Percentiles rank a stretch among this genome's conserved stretches.
phyloP scores from a whole-genome alignment of 64 coral and sea anemone genomes.

The Montipora capricornis region DNA sequence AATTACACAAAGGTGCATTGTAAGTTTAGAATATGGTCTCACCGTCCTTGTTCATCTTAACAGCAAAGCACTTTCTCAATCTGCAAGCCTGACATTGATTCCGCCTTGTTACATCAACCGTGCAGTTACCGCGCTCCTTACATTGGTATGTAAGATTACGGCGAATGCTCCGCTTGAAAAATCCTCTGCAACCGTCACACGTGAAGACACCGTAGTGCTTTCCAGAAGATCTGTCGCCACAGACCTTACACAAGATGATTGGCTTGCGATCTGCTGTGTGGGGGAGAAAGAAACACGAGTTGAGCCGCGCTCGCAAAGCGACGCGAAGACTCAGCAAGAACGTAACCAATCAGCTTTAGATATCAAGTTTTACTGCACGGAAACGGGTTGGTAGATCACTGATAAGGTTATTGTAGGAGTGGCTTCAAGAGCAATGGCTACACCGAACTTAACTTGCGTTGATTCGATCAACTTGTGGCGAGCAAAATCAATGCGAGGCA shows the following conservation, averaged over 20 bases:
- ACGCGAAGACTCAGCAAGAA: neutral
- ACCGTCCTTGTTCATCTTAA: conserved; percentile 98
- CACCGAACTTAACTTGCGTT: neutral
- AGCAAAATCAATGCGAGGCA: conserved; percentile 39
- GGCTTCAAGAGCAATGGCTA: neutral
- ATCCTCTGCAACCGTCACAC: conserved; percentile 95
- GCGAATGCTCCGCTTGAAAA: conserved; percentile 96
- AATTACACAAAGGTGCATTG: neutral
- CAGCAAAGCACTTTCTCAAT: conserved; percentile 91
- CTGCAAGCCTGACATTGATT: conserved; percentile 99
- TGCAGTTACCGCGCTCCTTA: conserved; percentile 90
- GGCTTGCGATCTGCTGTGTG: conserved; percentile 79
- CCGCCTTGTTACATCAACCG: conserved; percentile 90
- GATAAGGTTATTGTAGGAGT: conserved; percentile 17
- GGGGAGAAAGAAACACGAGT: neutral
- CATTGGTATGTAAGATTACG: conserved; percentile 88
- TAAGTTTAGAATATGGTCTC: conserved; percentile 5
- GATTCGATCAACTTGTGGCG: conserved; percentile 33
- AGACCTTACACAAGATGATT: conserved; percentile 90
- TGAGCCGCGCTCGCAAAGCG: neutral
- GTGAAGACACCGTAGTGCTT: conserved; percentile 99
- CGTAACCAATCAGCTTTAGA: conserved; percentile 18
- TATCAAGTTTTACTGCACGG: neutral
- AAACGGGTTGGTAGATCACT: neutral
- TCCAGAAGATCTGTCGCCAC: conserved; percentile 95